Evolutionary conservation across 2,888 invertebrate species (phyloP).

Genomic region (Linnaemya tessellans): DNA sequence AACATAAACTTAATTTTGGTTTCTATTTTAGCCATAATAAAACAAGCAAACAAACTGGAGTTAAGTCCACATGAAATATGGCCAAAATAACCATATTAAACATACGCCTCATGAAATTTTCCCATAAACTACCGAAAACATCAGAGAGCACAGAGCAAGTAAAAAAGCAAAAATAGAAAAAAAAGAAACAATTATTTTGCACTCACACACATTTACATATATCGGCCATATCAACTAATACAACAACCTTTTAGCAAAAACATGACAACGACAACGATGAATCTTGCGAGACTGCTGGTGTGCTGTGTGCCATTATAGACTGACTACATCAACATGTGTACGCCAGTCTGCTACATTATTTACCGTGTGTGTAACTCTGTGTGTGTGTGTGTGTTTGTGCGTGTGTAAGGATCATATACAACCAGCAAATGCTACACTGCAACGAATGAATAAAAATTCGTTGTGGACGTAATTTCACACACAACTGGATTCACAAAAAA

Average conservation of each 20-base stretch:
- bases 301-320: slow-evolving; percentile 7
- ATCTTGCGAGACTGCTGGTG: slow-evolving; percentile 40
- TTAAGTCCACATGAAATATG: slow-evolving; percentile 66
- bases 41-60: slow-evolving; percentile 44
- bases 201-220: background rate
- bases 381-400: background rate
- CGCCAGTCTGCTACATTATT: slow-evolving; percentile 8
- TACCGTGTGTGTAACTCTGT: background rate
- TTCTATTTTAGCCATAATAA: slow-evolving; percentile 27
- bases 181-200: background rate
- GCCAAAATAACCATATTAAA: slow-evolving; percentile 68
- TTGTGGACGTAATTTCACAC: slow-evolving; percentile 67
- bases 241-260: slow-evolving; percentile 49
- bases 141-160: background rate
- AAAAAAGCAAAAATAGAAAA: background rate
- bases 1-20: background rate
- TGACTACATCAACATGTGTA: slow-evolving; percentile 22
- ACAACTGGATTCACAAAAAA: slow-evolving; percentile 59
- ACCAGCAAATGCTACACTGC: slow-evolving; percentile 14
- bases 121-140: slow-evolving; percentile 50
- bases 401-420: slow-evolving; percentile 8
- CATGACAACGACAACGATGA: slow-evolving; percentile 59
- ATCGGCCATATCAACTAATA: background rate
- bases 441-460: slow-evolving; percentile 31
- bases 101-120: slow-evolving; percentile 63